Percentiles rank a stretch among this genome's conserved stretches.
Conservation (phyloP, 2,113 vertebrate species). For the Paracanthobrama guichenoti region DNA sequence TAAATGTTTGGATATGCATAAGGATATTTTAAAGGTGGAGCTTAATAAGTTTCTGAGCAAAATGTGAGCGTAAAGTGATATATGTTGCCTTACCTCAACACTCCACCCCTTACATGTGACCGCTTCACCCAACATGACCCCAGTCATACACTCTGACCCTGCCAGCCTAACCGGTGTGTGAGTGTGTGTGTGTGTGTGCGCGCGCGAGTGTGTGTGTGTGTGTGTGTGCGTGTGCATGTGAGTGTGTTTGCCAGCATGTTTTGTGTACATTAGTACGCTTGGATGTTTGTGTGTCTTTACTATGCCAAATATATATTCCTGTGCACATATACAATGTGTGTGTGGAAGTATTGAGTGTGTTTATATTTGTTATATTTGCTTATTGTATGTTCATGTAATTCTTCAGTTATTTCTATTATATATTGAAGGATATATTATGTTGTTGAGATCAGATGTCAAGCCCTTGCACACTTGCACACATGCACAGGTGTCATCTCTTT, state of each 20-base stretch:
- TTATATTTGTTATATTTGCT: not conserved
- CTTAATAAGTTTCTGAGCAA: constrained; percentile 58
- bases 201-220: no score
- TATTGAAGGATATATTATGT: not conserved
- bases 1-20: not conserved
- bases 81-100: constrained; percentile 40
- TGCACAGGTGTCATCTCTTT: constrained; percentile 10
- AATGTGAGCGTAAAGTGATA: constrained; percentile 41
- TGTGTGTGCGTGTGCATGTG: constrained; percentile 7
- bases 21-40: not conserved
- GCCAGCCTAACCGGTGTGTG: constrained; percentile 25
- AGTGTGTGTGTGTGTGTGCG: constrained; percentile 16
- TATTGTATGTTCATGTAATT: not conserved
- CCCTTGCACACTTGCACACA: constrained; percentile 5
- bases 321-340: not conserved
- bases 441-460: not conserved
- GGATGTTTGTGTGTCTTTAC: not conserved
- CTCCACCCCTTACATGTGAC: constrained; percentile 38
- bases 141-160: constrained; percentile 43
- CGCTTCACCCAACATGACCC: constrained; percentile 37
- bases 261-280: not conserved
- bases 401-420: not conserved
- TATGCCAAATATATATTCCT: not conserved
- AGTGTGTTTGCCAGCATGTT: not conserved
- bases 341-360: not conserved